Base-by-base conservation (phyloP, 2,113 vertebrate genomes). In the Corythornis madagascariensis region DNA sequence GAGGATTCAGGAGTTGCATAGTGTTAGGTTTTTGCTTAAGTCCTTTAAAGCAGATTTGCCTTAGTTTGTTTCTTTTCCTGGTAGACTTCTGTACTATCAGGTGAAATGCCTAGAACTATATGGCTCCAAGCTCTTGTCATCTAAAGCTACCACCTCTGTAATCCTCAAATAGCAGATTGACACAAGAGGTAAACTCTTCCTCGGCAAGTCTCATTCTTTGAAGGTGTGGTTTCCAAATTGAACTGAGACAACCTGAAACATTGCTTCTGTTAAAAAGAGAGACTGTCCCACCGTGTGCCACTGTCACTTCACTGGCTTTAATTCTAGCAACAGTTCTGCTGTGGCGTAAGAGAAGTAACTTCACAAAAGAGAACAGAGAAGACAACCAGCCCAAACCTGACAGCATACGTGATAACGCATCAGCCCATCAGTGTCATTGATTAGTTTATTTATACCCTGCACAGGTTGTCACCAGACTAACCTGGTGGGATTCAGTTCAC, bases 251-350 rank as follows among this genome's bases (percentile, higher is more conserved):
- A 63, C 24, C 6, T n/a, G 33, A 88, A 80, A 16, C 31, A 28
- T 28, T 79, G 50, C 45, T 92, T 88, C 56, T 90, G 2, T n/a
- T 86, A 8, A 47, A 70, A 81, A 80, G 45, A 83, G 14, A 4
- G 3, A 4, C 59, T 50, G 0, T 29, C 11, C 25, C 18, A 28
- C 64, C 1, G 1, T 38, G 25, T 45, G 25, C 20, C 31, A 13
- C 26, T 78, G 24, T 40, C 7, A 3, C 43, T 90, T 86, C 35
- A 38, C 28, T 82, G 74, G 25, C 16, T 74, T 89, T 81, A 28
- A 55, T 63, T 67, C 20, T 78, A 59, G 47, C 48, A 63, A 7
- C 6, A n/a, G 28, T 60, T 74, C 33, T 69, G n/a, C 77, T 83
- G 8, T 75, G 48, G 9, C 8, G 20, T 79, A 56, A 38, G 43